phyloP scores from a whole-genome alignment of 2,113 vertebrate genomes.

The Brachionichthys hirsutus region DNA sequence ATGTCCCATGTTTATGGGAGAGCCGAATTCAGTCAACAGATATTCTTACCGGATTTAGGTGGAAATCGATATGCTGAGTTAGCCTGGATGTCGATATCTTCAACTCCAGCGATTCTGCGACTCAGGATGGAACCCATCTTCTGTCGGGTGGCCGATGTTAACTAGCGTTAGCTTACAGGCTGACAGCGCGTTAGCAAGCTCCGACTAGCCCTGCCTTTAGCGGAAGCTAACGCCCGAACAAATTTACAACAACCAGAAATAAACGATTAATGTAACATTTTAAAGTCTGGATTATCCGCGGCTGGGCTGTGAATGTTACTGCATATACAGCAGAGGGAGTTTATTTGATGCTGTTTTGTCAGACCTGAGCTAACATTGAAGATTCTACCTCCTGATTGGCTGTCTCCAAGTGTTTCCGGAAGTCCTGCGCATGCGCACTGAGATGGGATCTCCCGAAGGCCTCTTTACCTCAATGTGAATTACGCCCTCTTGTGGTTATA shows the following conservation, averaged over 20 bases:
- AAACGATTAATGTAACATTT: conserved; percentile 42
- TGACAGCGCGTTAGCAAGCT: conserved; percentile 31
- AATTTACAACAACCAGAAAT: neutral
- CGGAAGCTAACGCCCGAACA: neutral
- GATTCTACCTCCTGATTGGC: conserved; percentile 59
- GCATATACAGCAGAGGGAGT: conserved; percentile 23
- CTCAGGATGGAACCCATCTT: conserved; percentile 95
- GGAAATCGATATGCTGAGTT: conserved; percentile 98
- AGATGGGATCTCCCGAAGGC: neutral
- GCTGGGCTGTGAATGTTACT: neutral
- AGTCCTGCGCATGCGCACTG: conserved; percentile 5
- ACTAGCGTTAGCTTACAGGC: conserved; percentile 37
- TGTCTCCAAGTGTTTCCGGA: conserved; percentile 2
- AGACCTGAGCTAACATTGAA: conserved; percentile 31
- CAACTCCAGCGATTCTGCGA: conserved; percentile 94
- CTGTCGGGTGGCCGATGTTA: conserved; percentile 36
- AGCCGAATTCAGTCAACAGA: neutral
- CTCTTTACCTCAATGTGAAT: no score
- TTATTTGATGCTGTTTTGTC: conserved; percentile 59
- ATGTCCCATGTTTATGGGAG: no score
- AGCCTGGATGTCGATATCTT: conserved; percentile 97
- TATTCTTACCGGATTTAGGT: conserved; percentile 90
- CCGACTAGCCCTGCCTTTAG: conserved; percentile 6
- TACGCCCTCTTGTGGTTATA: no score
- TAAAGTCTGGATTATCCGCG: neutral